Conservation (phyloP, 1,140 invertebrate species). For the Platyscapa corneri region DNA sequence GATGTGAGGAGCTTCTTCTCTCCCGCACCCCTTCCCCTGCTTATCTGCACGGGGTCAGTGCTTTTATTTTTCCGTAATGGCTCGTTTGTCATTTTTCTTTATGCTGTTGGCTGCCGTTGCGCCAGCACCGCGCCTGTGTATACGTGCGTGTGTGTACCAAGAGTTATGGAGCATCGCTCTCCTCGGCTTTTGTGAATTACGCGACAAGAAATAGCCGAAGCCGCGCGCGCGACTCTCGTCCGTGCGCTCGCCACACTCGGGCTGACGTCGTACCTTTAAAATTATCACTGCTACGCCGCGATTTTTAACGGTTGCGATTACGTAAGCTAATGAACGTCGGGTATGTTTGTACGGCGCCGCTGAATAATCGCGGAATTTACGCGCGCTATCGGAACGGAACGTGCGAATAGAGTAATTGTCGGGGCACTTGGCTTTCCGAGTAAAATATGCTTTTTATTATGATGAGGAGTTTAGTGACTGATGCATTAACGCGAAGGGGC, state of each 20-base stretch:
- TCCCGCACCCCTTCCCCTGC: not conserved
- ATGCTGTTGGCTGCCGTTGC: not conserved
- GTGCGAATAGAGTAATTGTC: not conserved
- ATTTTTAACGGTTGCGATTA: not conserved
- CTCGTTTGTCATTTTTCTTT: constrained; percentile 48
- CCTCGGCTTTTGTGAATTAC: not conserved
- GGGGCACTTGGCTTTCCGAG: not conserved
- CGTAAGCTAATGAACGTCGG: not conserved
- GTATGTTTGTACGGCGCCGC: not conserved
- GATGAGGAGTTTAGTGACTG: not conserved
- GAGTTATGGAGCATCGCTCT: not conserved
- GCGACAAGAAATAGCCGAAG: not conserved
- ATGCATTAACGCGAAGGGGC: not conserved
- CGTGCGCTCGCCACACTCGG: not conserved
- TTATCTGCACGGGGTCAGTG: not conserved
- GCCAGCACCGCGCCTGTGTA: too few relatives aligned
- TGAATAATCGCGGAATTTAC: not conserved
- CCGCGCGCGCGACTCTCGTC: too few relatives aligned
- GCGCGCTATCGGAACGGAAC: not conserved
- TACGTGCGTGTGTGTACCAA: not conserved
- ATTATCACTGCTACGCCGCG: not conserved
- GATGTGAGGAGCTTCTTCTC: constrained; percentile 13
- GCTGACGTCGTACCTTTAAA: not conserved
- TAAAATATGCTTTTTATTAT: not conserved
- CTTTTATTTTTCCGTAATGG: constrained; percentile 40